Percentiles rank a stretch among this genome's conserved stretches.
phyloP scores from a whole-genome alignment of 2,888 invertebrate species.

The Seira sanloemensis region DNA sequence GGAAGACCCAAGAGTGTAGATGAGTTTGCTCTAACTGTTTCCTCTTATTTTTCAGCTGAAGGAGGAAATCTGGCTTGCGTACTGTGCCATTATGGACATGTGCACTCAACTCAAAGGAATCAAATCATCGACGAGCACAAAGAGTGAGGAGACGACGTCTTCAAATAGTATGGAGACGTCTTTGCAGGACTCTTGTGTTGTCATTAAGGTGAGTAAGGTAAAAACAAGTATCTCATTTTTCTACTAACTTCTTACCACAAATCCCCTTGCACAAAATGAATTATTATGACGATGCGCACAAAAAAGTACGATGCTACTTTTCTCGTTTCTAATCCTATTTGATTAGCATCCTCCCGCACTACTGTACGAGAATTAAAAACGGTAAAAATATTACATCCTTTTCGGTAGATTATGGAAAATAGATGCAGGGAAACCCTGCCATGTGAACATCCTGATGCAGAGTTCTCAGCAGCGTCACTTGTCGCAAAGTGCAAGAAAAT shows the following conservation, averaged over 20 bases:
- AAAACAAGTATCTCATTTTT: not conserved
- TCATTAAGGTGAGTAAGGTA: constrained; percentile 67
- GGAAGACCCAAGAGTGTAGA: too few species aligned
- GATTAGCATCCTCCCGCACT: not conserved
- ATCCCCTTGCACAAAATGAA: constrained; percentile 15
- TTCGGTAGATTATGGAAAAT: not conserved
- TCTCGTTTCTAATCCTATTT: constrained; percentile 1
- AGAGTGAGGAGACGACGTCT: constrained; percentile 67
- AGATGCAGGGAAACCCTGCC: not conserved
- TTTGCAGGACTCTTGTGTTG: constrained; percentile 68
- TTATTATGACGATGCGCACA: not conserved
- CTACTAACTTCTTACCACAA: constrained; percentile 5
- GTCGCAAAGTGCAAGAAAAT: too few species aligned
- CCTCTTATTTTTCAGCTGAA: constrained; percentile 75
- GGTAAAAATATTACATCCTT: not conserved
- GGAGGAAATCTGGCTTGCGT: constrained; percentile 77
- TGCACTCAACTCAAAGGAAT: constrained; percentile 75
- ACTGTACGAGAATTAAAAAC: too few species aligned
- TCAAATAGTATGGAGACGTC: constrained; percentile 72
- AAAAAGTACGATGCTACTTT: not conserved
- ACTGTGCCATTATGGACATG: constrained; percentile 76
- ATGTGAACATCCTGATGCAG: too few species aligned
- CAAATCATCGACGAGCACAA: constrained; percentile 64
- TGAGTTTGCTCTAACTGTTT: too few species aligned
- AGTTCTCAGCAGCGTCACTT: too few species aligned